phyloP scores from a whole-genome alignment of 2,113 vertebrate species.

The Struthidea cinerea region DNA sequence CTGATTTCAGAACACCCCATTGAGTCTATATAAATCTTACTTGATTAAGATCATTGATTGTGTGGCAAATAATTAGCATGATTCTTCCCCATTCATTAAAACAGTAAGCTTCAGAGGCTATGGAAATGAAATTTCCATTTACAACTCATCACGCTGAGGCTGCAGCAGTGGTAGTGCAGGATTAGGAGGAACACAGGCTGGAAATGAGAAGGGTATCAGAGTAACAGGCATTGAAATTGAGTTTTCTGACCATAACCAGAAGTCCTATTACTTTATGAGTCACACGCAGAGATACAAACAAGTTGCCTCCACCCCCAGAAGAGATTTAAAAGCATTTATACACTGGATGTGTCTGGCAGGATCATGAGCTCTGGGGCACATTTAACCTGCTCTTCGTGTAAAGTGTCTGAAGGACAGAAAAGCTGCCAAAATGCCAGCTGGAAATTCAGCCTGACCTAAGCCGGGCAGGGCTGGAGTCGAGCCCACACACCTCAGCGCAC shows the following conservation, averaged over 20 bases:
- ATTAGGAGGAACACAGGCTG: neutral
- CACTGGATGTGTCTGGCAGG: neutral
- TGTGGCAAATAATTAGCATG: neutral
- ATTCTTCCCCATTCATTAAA: neutral
- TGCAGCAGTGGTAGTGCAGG: neutral
- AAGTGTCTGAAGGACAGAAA: conserved; percentile 15
- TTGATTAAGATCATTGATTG: neutral
- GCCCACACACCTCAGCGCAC: fast-evolving
- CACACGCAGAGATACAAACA: neutral
- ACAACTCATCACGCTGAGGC: neutral
- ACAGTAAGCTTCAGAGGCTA: neutral
- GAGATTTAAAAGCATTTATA: neutral
- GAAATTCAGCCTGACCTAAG: neutral
- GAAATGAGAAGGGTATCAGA: neutral
- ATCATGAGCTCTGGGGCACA: neutral
- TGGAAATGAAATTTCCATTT: neutral
- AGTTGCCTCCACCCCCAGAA: neutral
- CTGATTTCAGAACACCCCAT: neutral
- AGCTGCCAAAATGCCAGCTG: neutral
- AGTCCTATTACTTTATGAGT: neutral
- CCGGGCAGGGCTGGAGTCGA: neutral
- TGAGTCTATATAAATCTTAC: neutral
- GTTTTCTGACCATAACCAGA: neutral
- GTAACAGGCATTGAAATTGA: neutral
- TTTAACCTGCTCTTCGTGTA: neutral